Base-by-base conservation (phyloP, 2,113 vertebrate species). In the Furnarius figulus region DNA sequence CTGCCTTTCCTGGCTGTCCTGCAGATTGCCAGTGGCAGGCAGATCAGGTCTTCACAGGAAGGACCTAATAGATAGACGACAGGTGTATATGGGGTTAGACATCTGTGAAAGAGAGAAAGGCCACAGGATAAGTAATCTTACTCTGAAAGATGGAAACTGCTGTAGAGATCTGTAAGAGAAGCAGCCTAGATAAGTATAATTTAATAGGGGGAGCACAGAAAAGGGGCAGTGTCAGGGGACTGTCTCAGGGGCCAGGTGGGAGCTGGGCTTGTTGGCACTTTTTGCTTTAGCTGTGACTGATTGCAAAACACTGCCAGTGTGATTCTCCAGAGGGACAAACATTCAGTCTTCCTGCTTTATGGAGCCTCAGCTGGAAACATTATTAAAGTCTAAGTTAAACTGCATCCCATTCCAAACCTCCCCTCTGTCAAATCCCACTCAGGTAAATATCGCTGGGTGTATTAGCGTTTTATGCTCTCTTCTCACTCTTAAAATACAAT, bases 11-110 rank as follows among this genome's bases (percentile, higher is more conserved):
- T 0, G 5, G 67, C 40, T 86, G 15, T 6, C 53, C 18, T 63
- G 75, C 55, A 90, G 90, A 88, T 93, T 95, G 75, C n/a, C 63
- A 42, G 6, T 81, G 94, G 74, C 92, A 95, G 85, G 37, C 2
- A 80, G 82, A 93, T 91, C 49, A 92, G 63, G 58, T 3, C 31
- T 85, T 76, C 42, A 55, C 56, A 75, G 62, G 58, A 79, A 70
- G 67, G 67, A 47, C 78, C 63, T 88, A 74, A 76, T 33, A 63
- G 83, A 47, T 92, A 61, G 53, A 78, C 3, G 6, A 80, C 67
- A 84, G 72, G 79, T 2, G 0, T 50, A 2, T 39, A 35, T 71
- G 73, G 72, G 75, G 67, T 92, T 88, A 90, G 92, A 86, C 59
- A 53, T 58, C 63, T 73, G 92, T 74, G 83, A 42, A 70, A 74